phyloP scores from a whole-genome alignment of 2,888 invertebrate genomes.

The Pyrrhosoma nymphula region DNA sequence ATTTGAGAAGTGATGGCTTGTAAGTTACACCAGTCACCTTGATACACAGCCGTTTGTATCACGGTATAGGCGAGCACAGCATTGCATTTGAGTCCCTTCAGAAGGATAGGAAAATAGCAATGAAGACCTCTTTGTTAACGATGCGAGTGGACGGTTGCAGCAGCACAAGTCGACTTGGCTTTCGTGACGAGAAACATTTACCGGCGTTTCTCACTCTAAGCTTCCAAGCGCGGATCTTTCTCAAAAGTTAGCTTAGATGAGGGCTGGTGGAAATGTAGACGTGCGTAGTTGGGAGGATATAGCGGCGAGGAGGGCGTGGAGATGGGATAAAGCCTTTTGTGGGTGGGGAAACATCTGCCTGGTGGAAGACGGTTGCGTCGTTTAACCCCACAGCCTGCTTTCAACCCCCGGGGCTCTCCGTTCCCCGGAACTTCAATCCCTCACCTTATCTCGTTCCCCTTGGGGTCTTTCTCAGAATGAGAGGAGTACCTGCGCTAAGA shows the following conservation, averaged over 20 bases:
- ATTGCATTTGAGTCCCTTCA: too few relatives aligned
- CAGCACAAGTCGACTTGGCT: not conserved
- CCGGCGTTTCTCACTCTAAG: not conserved
- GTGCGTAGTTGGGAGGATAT: not conserved
- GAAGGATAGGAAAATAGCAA: too few relatives aligned
- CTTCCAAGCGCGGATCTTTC: not conserved
- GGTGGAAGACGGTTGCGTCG: conserved; percentile 4
- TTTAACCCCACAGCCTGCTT: not conserved
- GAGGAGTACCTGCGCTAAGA: not conserved
- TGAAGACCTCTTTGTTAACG: too few relatives aligned
- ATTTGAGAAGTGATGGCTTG: too few relatives aligned
- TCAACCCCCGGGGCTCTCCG: not conserved
- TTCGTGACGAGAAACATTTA: conserved; percentile 7
- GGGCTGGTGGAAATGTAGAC: not conserved
- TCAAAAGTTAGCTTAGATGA: not conserved
- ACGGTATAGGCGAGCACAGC: too few relatives aligned
- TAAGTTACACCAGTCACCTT: too few relatives aligned
- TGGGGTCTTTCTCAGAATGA: not conserved
- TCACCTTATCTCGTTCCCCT: not conserved
- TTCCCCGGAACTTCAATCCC: not conserved
- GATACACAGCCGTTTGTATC: too few relatives aligned
- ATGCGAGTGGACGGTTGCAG: too few relatives aligned
- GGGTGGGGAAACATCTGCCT: conserved; percentile 37
- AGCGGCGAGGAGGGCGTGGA: not conserved
- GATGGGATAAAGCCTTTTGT: not conserved